A percentile compares a stretch with the other conserved stretches of the same genome.
Conservation (phyloP, 2,113 vertebrate genomes). For the Datnioides undecimradiatus region DNA sequence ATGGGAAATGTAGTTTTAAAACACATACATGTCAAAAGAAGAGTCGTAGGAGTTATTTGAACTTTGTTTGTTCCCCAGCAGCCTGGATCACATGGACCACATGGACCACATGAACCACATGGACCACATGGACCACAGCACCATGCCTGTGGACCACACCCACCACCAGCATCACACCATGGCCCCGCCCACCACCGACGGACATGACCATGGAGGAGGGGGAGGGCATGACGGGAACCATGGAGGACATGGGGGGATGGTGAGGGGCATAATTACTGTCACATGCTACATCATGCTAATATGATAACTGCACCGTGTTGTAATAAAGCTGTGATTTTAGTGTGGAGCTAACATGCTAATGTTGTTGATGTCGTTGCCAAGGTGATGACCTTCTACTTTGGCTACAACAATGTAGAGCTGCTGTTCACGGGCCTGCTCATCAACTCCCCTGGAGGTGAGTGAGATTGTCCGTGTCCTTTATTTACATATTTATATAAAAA, state of each 20-base stretch:
- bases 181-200: conserved; percentile 22
- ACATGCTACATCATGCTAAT: background rate
- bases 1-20: background rate
- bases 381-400: conserved; percentile 95
- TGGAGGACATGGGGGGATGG: conserved; percentile 69
- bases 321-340: no score
- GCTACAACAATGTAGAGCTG: conserved; percentile 88
- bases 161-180: conserved; percentile 32
- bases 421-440: conserved; percentile 92
- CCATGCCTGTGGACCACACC: conserved; percentile 27
- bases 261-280: conserved; percentile 82
- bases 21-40: no score
- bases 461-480: background rate
- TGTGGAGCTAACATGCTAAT: background rate
- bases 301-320: background rate
- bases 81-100: conserved; percentile 17
- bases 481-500: background rate
- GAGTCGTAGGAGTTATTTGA: no score
- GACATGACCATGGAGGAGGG: conserved; percentile 50
- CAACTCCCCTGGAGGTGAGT: conserved; percentile 93
- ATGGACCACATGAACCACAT: conserved; percentile 16
- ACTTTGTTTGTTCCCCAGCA: background rate
- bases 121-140: conserved; percentile 40
- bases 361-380: conserved; percentile 22
- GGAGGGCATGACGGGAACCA: conserved; percentile 62